A percentile compares a stretch with the other conserved stretches of the same genome.
phyloP scores from a whole-genome alignment of 2,888 invertebrate genomes.

The Celastrina argiolus region DNA sequence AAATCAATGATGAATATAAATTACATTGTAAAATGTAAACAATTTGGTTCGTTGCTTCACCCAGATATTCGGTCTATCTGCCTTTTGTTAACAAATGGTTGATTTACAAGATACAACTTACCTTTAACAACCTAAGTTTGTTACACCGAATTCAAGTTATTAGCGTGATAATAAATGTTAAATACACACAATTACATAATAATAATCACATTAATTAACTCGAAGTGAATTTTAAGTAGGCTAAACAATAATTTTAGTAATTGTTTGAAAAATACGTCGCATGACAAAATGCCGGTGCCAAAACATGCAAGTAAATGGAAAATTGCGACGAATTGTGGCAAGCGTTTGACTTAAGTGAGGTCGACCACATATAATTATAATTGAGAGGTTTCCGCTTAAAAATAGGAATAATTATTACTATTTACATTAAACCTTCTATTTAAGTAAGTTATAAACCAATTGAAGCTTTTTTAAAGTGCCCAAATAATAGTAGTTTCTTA shows the following conservation, averaged over 20 bases:
- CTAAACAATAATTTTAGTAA: slow-evolving; percentile 17
- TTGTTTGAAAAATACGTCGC: slow-evolving; percentile 17
- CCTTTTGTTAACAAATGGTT: no score
- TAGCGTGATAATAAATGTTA: neutral
- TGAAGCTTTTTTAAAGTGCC: no score
- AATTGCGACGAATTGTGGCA: slow-evolving; percentile 21
- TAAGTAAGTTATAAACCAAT: neutral
- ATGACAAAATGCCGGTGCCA: slow-evolving; percentile 18
- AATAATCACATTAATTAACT: slow-evolving; percentile 8
- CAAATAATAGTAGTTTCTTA: no score
- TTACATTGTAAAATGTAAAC: no score
- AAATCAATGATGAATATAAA: no score
- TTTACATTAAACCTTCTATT: neutral
- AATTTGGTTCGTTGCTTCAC: no score
- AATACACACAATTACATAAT: neutral
- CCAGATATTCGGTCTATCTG: no score
- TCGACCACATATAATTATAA: slow-evolving; percentile 9
- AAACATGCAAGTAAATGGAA: slow-evolving; percentile 19
- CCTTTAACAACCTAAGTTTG: no score
- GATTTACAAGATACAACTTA: no score
- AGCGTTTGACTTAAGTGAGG: slow-evolving; percentile 9
- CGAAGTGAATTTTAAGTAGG: slow-evolving; percentile 15
- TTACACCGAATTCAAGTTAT: neutral
- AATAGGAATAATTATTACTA: neutral
- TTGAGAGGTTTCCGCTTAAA: neutral